phyloP scores from a whole-genome alignment of 2,797 vertebrate genomes.

The Lithobates sylvaticus region DNA sequence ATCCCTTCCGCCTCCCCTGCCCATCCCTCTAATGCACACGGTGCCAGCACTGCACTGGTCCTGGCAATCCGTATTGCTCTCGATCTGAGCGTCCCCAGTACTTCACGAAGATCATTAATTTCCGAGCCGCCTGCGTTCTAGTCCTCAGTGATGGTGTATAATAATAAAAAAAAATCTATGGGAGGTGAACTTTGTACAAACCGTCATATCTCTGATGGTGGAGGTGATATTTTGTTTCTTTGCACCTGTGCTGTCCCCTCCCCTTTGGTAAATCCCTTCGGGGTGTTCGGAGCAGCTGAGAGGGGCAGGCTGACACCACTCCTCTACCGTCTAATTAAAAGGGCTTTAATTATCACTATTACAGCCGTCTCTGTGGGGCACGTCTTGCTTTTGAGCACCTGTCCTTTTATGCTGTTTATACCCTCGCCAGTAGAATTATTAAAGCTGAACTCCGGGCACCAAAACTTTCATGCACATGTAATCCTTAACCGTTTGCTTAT shows the following conservation, averaged over 20 bases:
- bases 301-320: constrained; percentile 6
- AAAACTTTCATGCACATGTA: no score
- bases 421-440: no score
- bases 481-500: no score
- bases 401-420: neutral
- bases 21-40: no score
- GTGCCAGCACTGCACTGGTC: neutral
- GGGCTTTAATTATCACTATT: constrained; percentile 18
- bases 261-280: neutral
- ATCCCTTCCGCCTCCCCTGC: neutral
- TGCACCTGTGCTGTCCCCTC: neutral
- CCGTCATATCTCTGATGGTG: no score
- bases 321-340: constrained; percentile 8
- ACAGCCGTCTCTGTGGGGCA: neutral
- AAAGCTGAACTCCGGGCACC: no score
- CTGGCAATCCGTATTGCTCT: neutral
- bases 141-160: no score
- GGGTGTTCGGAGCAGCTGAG: neutral
- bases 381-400: neutral
- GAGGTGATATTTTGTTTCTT: no score
- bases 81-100: neutral
- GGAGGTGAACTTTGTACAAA: no score
- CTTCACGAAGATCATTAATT: no score
- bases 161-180: no score
- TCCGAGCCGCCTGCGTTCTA: neutral